phyloP scores from a whole-genome alignment of 2,797 vertebrate genomes.

The Acipenser oxyrinchus region DNA sequence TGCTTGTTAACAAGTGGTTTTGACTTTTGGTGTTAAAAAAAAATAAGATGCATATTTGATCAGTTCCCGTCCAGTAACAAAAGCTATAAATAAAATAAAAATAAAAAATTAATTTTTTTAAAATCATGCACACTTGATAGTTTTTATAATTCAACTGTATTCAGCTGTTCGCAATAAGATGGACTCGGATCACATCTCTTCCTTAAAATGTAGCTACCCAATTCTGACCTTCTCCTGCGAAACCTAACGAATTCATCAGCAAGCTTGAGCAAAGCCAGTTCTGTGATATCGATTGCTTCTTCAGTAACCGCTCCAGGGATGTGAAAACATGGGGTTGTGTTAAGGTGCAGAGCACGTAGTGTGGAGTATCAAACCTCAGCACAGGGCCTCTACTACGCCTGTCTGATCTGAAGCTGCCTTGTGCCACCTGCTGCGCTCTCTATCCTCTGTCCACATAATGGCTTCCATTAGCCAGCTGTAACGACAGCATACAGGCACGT shows the following conservation, averaged over 20 bases:
- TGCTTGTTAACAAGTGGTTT: not conserved
- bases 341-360: slow-evolving; percentile 4
- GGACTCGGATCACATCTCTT: not conserved
- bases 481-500: not conserved
- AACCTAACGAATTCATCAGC: slow-evolving; percentile 7
- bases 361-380: slow-evolving; percentile 5
- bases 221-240: not conserved
- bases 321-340: not conserved
- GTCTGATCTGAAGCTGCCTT: slow-evolving; percentile 12
- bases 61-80: too few relatives aligned
- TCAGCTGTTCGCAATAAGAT: not conserved
- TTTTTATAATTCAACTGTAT: not conserved
- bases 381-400: slow-evolving; percentile 11
- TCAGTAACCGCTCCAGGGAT: not conserved
- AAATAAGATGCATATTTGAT: not conserved
- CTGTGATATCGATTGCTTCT: not conserved
- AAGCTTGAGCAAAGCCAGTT: not conserved
- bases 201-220: not conserved
- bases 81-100: not conserved
- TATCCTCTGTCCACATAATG: not conserved
- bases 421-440: slow-evolving; percentile 18
- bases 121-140: not conserved
- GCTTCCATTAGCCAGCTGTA: not conserved
- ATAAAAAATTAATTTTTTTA: not conserved
- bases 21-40: not conserved